A percentile compares a stretch with the other conserved stretches of the same genome.
phyloP scores from a whole-genome alignment of 1,140 invertebrate genomes.

The Drosophila virilis region DNA sequence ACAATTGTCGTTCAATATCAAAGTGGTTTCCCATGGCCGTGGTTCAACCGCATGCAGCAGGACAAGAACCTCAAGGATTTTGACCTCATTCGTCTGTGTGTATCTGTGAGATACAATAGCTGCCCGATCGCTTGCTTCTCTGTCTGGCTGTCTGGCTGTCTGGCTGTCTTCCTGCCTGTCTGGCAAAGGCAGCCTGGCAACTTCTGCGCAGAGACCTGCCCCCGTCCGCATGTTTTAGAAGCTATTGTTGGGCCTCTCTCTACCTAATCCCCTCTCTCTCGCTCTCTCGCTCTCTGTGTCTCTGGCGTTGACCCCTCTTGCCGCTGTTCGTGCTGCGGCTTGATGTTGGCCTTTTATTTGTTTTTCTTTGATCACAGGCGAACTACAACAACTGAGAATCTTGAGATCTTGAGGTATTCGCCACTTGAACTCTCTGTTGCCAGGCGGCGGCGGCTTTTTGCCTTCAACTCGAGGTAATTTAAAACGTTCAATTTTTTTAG shows the following conservation, averaged over 20 bases:
- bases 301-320: neutral
- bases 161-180: constrained; percentile 14
- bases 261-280: neutral
- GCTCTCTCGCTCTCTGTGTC: neutral
- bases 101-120: constrained; percentile 49
- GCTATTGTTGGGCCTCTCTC: neutral
- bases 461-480: constrained; percentile 46
- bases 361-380: constrained; percentile 24
- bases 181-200: constrained; percentile 45
- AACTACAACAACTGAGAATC: neutral
- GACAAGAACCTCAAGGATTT: constrained; percentile 83
- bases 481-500: constrained; percentile 43
- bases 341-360: constrained; percentile 32
- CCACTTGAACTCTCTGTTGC: constrained; percentile 28
- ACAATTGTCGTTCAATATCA: constrained; percentile 67
- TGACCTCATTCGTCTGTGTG: constrained; percentile 72
- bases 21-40: constrained; percentile 1
- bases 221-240: constrained; percentile 17
- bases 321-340: neutral
- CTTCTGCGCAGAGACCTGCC: constrained; percentile 71
- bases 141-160: constrained; percentile 7
- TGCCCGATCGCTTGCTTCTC: neutral
- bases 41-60: constrained; percentile 46
- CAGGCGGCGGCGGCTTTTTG: constrained; percentile 29
- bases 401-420: neutral